Evolutionary conservation across 2,797 vertebrate species (phyloP), one percentile per base, ranked within the genome.

Genomic region (Pseudochirops cupreus): DNA sequence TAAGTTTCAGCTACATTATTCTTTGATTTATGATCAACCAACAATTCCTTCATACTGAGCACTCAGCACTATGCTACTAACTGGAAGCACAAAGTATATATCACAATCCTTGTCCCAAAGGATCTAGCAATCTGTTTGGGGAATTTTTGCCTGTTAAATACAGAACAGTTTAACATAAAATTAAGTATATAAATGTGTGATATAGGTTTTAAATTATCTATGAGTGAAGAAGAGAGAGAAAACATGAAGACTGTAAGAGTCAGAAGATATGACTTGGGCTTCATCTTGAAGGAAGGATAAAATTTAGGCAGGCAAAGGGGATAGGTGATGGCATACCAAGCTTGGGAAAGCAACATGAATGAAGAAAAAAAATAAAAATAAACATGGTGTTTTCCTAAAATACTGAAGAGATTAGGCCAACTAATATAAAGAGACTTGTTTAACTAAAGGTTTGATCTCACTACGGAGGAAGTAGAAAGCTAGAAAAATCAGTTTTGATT

Each of bases 381-480:
- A 87, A 28, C 16, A 74, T 10, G 67, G 39, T 46, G 5, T 82
- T 82, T 82, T 82, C 39, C 67, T 24, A 3, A 87, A 46, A 67
- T 33, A 87, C 0, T 87, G 39, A 82, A 1, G 21, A 87, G 39
- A 46, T 39, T 46, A 46, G n/a, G 7, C n/a, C 16, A 74, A 74
- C 39, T 46, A 46, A 82, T 26, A 82, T 24, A 46, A 82, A 39
- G n/a, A 39, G 46, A 82, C n/a, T 39, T 46, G 1, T 82, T 39
- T 82, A 39, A 46, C 39, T 46, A 82, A 82, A 82, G 74, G 18
- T 82, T 46, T 46, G 39, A 46, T 82, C 9, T 82, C 74, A 92
- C 33, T 92, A 67, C 0, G 91, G 11, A 93, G 92, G 91, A 46
- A 93, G n/a, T 93, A 31, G 93, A 1, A 96, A 94, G 91, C 50